These are phyloP conservation scores for Lasioglossum villosulum DNA, from an alignment of 2,888 invertebrate species.

Conservation along the genomic window DNA sequence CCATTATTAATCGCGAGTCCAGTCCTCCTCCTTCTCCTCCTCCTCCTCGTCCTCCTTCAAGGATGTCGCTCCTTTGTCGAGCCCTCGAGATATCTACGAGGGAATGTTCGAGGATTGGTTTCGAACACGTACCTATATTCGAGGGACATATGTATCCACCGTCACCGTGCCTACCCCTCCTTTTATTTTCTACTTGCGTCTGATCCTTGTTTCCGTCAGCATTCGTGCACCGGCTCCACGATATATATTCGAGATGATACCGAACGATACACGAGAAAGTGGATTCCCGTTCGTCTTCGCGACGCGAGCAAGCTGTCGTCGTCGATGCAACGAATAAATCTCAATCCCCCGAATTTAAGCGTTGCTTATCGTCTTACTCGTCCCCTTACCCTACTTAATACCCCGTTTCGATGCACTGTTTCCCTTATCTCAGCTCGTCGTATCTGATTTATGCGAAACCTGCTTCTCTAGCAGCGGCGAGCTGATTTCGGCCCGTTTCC, in stretches of 20 bases:
- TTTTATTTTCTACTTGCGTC: conserved; percentile 63
- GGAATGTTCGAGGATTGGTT: conserved; percentile 48
- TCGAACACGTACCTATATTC: conserved; percentile 39
- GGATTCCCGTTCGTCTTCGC: conserved; percentile 34
- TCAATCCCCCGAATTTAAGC: conserved; percentile 45
- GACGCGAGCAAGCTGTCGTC: background rate
- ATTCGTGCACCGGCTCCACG: conserved; percentile 42
- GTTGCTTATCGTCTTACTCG: conserved; percentile 50
- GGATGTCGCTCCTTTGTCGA: conserved; percentile 48
- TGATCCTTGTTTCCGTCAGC: conserved; percentile 64
- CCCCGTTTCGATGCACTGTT: background rate
- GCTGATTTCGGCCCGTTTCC: background rate
- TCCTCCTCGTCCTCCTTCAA: conserved; percentile 37
- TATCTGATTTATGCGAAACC: background rate
- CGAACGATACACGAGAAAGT: conserved; percentile 40
- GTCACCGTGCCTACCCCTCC: conserved; percentile 5
- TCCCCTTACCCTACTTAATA: background rate
- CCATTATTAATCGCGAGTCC: conserved; percentile 53
- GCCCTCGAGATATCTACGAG: conserved; percentile 46
- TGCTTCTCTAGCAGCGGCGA: background rate
- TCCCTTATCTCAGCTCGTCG: conserved; percentile 2
- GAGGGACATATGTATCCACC: conserved; percentile 30
- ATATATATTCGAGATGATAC: conserved; percentile 25
- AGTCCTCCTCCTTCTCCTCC: conserved; percentile 27
- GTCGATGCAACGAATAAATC: conserved; percentile 50